Percentiles rank a stretch among this genome's conserved stretches.
Evolutionary conservation across 2,113 vertebrate species (phyloP).

Genomic region (Hemicordylus capensis): DNA sequence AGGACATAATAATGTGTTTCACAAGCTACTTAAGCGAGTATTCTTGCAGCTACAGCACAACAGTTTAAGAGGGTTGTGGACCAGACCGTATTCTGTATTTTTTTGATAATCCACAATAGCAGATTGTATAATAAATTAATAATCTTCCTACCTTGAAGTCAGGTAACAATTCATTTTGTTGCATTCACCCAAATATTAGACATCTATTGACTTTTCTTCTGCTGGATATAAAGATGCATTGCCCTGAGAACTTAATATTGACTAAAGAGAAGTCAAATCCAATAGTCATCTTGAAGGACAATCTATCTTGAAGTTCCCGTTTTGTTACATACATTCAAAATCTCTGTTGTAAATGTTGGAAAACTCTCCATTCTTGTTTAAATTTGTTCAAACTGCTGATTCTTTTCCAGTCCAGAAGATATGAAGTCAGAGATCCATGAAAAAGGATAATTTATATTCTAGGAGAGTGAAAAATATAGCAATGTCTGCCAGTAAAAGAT

Average conservation of each 20-base stretch:
- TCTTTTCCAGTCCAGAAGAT: neutral
- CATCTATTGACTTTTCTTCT: neutral
- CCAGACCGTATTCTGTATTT: neutral
- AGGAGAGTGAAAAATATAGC: constrained; percentile 28
- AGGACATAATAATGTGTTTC: neutral
- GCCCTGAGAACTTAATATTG: constrained; percentile 2
- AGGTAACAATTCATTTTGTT: constrained; percentile 25
- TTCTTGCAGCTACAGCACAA: neutral
- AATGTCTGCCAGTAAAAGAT: neutral
- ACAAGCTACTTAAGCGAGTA: neutral
- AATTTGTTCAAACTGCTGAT: neutral
- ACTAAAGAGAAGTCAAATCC: neutral
- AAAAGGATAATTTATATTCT: constrained; percentile 18
- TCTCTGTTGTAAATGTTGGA: neutral
- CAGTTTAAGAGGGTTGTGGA: neutral
- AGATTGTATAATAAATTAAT: neutral
- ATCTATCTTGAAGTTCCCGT: neutral
- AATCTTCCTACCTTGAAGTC: neutral
- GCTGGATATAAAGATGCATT: constrained; percentile 21
- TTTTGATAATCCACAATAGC: constrained; percentile 17
- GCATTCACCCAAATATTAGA: constrained; percentile 17
- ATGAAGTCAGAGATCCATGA: constrained; percentile 13
- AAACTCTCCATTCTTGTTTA: neutral
- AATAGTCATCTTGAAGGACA: neutral
- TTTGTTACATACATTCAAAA: neutral